Evolutionary conservation across 2,888 invertebrate genomes (phyloP).

Genomic region (Cenopis cana): DNA sequence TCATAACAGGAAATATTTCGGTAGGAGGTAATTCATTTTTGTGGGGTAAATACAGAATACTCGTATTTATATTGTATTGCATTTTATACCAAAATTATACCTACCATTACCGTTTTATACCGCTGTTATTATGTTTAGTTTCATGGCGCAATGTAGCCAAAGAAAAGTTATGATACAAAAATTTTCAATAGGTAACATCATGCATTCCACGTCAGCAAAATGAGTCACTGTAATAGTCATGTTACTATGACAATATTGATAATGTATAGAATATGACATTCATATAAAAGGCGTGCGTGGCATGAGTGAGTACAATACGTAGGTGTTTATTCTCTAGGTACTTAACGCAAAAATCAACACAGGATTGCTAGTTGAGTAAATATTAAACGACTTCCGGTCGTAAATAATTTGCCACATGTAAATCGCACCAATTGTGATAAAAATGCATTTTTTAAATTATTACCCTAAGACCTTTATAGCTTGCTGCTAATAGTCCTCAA

Average conservation of each 20-base stretch:
- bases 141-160: no score
- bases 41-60: no score
- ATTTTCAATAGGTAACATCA: background rate
- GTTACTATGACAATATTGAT: background rate
- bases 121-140: no score
- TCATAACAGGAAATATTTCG: no score
- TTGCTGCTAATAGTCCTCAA: constrained; percentile 16
- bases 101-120: no score
- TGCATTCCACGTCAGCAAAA: background rate
- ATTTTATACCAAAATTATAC: no score
- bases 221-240: background rate
- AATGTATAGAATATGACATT: background rate
- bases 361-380: background rate
- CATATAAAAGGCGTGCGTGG: constrained; percentile 4
- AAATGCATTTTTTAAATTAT: constrained; percentile 6
- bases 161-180: background rate
- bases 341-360: background rate
- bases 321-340: background rate
- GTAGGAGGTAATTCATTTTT: no score
- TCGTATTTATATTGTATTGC: no score
- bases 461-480: background rate
- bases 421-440: constrained; percentile 15
- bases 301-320: no score
- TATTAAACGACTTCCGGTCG: constrained; percentile 18
- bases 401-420: constrained; percentile 11